These are phyloP conservation scores for Stegophylla sp. DNA, from an alignment of 2,888 invertebrate genomes.

Conservation along the genomic window DNA sequence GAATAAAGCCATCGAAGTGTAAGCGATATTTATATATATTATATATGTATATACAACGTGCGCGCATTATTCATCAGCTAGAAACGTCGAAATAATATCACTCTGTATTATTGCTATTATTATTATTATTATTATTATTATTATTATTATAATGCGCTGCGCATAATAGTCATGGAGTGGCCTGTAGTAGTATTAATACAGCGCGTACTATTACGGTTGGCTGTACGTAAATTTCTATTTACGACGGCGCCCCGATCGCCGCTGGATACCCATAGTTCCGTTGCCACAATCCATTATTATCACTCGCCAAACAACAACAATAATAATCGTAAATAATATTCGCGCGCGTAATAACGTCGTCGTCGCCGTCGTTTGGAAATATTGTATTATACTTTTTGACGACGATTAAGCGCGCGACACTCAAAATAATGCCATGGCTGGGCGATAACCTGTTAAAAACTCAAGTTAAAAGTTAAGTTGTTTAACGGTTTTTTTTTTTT, in stretches of 20 bases:
- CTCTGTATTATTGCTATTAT: background rate
- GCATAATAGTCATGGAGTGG: background rate
- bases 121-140: constrained; percentile 3
- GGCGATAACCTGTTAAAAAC: too few relatives aligned
- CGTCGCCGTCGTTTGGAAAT: background rate
- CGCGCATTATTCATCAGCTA: too few relatives aligned
- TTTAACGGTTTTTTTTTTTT: too few relatives aligned
- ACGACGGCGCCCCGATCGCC: constrained; percentile 21
- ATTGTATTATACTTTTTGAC: constrained; percentile 13
- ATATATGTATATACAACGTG: too few relatives aligned
- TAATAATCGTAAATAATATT: constrained; percentile 26
- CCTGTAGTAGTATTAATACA: too few relatives aligned
- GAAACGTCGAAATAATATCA: background rate
- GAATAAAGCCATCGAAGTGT: constrained; percentile 99
- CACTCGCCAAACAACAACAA: background rate
- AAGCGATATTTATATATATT: constrained; percentile 72
- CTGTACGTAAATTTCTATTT: constrained; percentile 14
- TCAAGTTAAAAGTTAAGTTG: too few relatives aligned
- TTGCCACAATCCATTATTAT: constrained; percentile 38
- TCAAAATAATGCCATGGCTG: too few relatives aligned
- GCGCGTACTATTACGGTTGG: background rate
- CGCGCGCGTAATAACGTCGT: too few relatives aligned
- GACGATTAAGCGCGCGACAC: too few relatives aligned
- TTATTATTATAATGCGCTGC: background rate
- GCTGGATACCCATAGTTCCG: constrained; percentile 45